phyloP scores from a whole-genome alignment of 1,140 invertebrate species.

The Tetragonula clypearis region DNA sequence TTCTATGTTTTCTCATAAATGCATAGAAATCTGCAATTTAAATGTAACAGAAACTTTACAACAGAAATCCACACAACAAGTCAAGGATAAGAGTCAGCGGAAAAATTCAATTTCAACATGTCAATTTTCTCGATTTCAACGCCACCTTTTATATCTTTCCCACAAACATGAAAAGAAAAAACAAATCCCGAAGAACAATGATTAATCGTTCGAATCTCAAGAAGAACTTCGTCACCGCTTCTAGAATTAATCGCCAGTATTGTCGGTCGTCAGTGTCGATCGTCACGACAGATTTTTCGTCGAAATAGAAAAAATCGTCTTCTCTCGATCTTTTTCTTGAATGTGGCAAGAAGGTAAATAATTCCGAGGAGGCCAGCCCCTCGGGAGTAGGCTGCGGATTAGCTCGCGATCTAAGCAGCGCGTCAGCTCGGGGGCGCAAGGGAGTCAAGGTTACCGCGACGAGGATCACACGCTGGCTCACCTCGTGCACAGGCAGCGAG shows the following conservation, averaged over 20 bases:
- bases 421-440: background rate
- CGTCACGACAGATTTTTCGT: too few relatives aligned
- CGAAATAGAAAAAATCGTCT: background rate
- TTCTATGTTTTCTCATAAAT: too few relatives aligned
- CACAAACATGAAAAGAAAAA: background rate
- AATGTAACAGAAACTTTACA: too few relatives aligned
- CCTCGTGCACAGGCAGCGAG: background rate
- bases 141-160: too few relatives aligned
- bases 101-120: too few relatives aligned
- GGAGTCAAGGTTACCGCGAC: slow-evolving; percentile 34
- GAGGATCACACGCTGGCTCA: background rate
- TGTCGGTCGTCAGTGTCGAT: too few relatives aligned
- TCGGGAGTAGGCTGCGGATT: background rate
- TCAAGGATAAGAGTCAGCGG: too few relatives aligned
- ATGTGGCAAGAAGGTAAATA: background rate
- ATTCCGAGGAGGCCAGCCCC: slow-evolving; percentile 2
- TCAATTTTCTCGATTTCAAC: background rate
- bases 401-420: slow-evolving; percentile 24
- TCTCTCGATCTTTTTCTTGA: background rate
- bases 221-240: background rate
- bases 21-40: too few relatives aligned
- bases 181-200: background rate
- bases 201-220: background rate
- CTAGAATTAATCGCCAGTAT: background rate
- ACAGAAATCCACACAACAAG: too few relatives aligned